Conservation (phyloP, 2,888 invertebrate species). For the Timandra comae region DNA sequence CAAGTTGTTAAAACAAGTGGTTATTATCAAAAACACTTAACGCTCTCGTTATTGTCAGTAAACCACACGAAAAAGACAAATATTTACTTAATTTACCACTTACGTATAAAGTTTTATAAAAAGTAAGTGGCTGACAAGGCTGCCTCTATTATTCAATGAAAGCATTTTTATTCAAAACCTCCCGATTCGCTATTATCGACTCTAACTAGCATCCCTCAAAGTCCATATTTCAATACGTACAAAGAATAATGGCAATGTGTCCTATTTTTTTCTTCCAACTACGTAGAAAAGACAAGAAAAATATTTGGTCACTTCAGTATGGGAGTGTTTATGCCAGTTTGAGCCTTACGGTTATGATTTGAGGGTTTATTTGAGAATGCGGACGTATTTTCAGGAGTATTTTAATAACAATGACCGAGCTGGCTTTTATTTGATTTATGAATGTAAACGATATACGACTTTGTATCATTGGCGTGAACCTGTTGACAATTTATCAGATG, state of each 20-base stretch:
- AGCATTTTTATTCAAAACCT: constrained; percentile 13
- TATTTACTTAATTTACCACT: no score
- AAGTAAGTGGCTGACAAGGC: constrained; percentile 7
- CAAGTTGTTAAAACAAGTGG: no score
- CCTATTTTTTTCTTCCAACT: constrained; percentile 33
- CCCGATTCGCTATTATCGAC: constrained; percentile 19
- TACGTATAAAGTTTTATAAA: no score
- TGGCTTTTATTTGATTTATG: constrained; percentile 1
- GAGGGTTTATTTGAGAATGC: constrained; percentile 18
- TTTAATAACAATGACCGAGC: neutral
- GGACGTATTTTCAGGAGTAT: constrained; percentile 10
- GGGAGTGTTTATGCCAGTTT: constrained; percentile 18
- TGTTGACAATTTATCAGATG: neutral
- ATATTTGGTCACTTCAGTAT: constrained; percentile 39
- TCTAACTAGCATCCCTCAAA: constrained; percentile 15
- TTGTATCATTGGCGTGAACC: neutral
- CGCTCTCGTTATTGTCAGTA: no score
- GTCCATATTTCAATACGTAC: constrained; percentile 16
- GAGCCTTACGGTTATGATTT: constrained; percentile 1
- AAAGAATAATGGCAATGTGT: constrained; percentile 26
- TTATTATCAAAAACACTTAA: no score
- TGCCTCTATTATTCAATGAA: constrained; percentile 13
- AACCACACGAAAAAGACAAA: no score
- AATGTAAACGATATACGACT: neutral
- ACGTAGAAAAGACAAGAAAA: constrained; percentile 30